Evolutionary conservation across 37 sponge, comb jelly and placozoan genomes (phyloP), one percentile per base, ranked within the genome.

Genomic region (Aplysina aerophoba): DNA sequence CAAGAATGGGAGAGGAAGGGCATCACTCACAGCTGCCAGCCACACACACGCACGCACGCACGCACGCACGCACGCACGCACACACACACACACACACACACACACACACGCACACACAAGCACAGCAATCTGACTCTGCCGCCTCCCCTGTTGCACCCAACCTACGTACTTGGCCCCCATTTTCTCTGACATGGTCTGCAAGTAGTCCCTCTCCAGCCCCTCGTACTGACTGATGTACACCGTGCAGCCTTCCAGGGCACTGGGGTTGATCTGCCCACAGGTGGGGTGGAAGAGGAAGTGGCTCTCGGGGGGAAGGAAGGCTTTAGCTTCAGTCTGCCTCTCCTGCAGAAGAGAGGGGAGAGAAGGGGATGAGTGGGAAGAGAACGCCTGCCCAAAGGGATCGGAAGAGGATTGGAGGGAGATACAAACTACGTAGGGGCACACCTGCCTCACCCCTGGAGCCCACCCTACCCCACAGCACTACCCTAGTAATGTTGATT

Each of bases 241-340:
- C 15, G 33, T 17, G 55, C 55, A 44, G n/a, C 68, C 44, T 21
- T 0, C 0, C 27, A 83, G 25, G 28, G 27, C 31, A 0, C 0
- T 64, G 15, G 56, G 17, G 40, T 81, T 50, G 71, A 85, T 25
- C 82, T 90, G 65, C 6, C 59, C 59, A n/a, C 81, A 20, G 4
- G 33, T 81, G 50, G 94, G 94, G 25, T 61, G 79, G 62, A 90
- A 94, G 50, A 94, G 87, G 59, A 89, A 88, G 85, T 88, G 69
- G 61, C 86, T 90, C 58, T 72, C 22, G 19, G 86, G 91, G 19
- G 81, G 78, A 3, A 94, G 75, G 5, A 91, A 41, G 0, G 16
- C 0, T 6, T 72, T 68, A 33, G 84, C 84, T 34, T 88, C 89
- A 62, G 4, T n/a, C 24, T 62, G 64, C 64, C 28, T 62, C 64